Evolutionary conservation across 2,888 invertebrate species (phyloP), one percentile per base, ranked within the genome.

Genomic region (Idaea dimidiata): DNA sequence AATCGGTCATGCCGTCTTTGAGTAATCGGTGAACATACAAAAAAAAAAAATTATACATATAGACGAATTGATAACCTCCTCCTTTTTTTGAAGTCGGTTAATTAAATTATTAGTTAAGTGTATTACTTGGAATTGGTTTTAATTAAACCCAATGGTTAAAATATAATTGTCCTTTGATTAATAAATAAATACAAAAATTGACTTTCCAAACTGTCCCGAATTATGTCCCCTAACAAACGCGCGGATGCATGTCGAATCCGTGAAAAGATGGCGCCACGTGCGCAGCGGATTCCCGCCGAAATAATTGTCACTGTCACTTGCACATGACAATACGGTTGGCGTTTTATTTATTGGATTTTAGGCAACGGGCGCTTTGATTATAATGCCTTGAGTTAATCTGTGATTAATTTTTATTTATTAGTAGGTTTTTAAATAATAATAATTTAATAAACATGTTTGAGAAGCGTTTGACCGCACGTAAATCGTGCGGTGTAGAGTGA

Each of bases 251-350:
- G 71, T 65, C 85, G 70, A 86, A 89, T 84, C 31, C 32, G 60
- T 83, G 79, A 85, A 87, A 79, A 87, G 88, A 87, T 84, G 84
- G 87, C 86, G 81, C 62, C 86, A 84, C 88, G 88, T 87, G 88
- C 79, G 76, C 43, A 10, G 43, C 59, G 57, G 66, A 66, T 65
- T 86, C 77, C 82, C 83, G 84, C 83, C 81, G 70, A 84, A 86
- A 84, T 83, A 65, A 80, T 79, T 84, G 87, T 84, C 87, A 80
- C 82, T 75, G 81, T 86, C 85, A 74, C 72, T 78, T 64, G 57
- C 69, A 66, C 78, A 75, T 75, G 72, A 69, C 75, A 43, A 43
- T 43, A 43, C 43, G 43, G 43, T 43, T 43, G 3, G 43, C 7
- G 79, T 78, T 70, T 66, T 72, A 76, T 74, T 72, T 73, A 77